Evolutionary conservation across 2,113 vertebrate genomes (phyloP), one percentile per base, ranked within the genome.

Genomic region (Ondatra zibethicus): DNA sequence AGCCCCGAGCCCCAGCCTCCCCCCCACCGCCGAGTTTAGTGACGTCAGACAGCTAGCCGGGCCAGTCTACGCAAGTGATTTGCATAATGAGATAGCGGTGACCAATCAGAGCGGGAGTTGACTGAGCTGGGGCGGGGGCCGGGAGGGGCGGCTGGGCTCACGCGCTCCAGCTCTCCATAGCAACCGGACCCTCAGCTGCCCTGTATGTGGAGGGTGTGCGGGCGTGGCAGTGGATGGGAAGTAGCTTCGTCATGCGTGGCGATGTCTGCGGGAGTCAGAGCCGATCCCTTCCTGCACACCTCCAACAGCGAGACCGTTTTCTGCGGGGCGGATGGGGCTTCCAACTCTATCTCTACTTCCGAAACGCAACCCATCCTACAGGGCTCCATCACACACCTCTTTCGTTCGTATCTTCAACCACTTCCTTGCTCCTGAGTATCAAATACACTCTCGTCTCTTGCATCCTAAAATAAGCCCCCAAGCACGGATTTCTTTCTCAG

Each of bases 21-120:
- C 16, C 16, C 7, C 14, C 33, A 2, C 5, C 33, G 5, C 97
- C 63, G 85, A 89, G 96, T 94, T 97, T 82, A 96, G 50, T 98
- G 98, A 98, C 98, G 98, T 98, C 98, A 98, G 95, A 91, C 63
- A 89, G 96, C 96, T 23, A 89, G 90, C 96, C 94, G 81, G 45
- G 61, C 66, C 94, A 87, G 97, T 81, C 93, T 97, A 97, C 97
- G 98, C 98, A 95, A 70, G 47, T 17, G 1, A 98, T 98, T 98
- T 96, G 98, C 98, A 98, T 98, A 98, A 97, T 94, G 3, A 97
- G 96, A 47, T 8, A 52, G 89, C 81, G 6, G 31, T 42, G 92
- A 1, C 98, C 98, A 98, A 98, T 98, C 96, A 94, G 97, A 75
- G 63, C 12, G 13, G 84, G 90, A 92, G 85, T 42, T 96, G 93